These are phyloP conservation scores for Beaufortia kweichowensis DNA, from an alignment of 2,113 vertebrate species.

Conservation along the genomic window DNA sequence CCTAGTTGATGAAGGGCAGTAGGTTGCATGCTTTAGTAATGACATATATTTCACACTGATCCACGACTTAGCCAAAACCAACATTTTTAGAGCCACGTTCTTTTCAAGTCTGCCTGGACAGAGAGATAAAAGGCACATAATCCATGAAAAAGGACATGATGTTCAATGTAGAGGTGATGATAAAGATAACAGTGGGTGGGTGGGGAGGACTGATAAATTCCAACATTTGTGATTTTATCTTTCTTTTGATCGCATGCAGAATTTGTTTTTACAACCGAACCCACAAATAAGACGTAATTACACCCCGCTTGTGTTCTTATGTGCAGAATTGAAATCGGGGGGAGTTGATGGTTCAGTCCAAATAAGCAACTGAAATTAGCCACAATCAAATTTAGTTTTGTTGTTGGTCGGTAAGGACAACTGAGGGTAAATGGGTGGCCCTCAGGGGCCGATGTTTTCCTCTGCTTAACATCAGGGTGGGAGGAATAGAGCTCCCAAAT, in stretches of 20 bases:
- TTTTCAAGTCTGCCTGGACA: background rate
- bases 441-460: background rate
- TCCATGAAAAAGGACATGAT: background rate
- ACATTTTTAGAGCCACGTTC: background rate
- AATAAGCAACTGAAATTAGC: conserved; percentile 22
- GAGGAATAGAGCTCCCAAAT: background rate
- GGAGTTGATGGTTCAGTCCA: background rate
- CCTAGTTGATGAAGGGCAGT: conserved; percentile 11
- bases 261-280: conserved; percentile 23
- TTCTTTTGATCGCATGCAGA: conserved; percentile 13
- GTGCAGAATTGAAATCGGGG: background rate
- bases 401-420: conserved; percentile 12
- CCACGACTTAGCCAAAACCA: background rate
- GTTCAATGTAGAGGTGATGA: background rate
- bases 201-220: conserved; percentile 7
- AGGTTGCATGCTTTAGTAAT: conserved; percentile 43
- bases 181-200: conserved; percentile 7
- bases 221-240: background rate
- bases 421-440: background rate
- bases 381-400: conserved; percentile 19
- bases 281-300: conserved; percentile 18
- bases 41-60: conserved; percentile 30
- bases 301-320: background rate
- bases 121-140: background rate
- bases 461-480: background rate